Evolutionary conservation across 2,888 invertebrate species (phyloP).

Genomic region (Tethea ocularis): DNA sequence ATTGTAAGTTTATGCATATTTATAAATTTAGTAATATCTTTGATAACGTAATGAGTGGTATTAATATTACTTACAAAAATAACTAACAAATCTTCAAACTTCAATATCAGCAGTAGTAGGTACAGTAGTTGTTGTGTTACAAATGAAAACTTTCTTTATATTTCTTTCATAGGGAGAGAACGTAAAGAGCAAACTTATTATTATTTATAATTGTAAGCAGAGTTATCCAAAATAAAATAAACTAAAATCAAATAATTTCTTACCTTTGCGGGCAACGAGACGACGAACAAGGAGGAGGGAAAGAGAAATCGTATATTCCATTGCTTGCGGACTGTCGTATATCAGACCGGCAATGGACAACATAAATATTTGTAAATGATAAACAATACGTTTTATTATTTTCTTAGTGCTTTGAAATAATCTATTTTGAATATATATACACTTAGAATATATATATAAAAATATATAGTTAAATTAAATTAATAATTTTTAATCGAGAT

Average conservation of each 20-base stretch:
- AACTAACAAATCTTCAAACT: background rate
- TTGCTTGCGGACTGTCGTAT: background rate
- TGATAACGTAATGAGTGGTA: background rate
- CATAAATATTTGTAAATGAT: background rate
- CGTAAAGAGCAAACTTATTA: background rate
- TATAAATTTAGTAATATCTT: background rate
- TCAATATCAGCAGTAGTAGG: background rate
- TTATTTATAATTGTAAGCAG: background rate
- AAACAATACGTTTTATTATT: too few relatives aligned
- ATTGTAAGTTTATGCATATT: background rate
- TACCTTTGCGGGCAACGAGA: conserved; percentile 39
- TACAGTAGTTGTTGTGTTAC: background rate
- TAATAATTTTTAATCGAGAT: too few relatives aligned
- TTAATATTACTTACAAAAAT: background rate
- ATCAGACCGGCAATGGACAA: background rate
- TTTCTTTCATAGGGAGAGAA: background rate
- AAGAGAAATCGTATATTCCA: conserved; percentile 10
- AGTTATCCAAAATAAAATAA: background rate
- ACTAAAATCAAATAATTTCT: conserved; percentile 24
- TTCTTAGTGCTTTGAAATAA: background rate
- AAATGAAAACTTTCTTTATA: background rate
- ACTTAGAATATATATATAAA: too few relatives aligned
- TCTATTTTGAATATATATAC: too few relatives aligned
- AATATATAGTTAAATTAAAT: too few relatives aligned
- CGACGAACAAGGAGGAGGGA: conserved; percentile 29